These are phyloP conservation scores for Drosophila phalerata DNA, from an alignment of 2,888 invertebrate genomes.

Conservation along the genomic window DNA sequence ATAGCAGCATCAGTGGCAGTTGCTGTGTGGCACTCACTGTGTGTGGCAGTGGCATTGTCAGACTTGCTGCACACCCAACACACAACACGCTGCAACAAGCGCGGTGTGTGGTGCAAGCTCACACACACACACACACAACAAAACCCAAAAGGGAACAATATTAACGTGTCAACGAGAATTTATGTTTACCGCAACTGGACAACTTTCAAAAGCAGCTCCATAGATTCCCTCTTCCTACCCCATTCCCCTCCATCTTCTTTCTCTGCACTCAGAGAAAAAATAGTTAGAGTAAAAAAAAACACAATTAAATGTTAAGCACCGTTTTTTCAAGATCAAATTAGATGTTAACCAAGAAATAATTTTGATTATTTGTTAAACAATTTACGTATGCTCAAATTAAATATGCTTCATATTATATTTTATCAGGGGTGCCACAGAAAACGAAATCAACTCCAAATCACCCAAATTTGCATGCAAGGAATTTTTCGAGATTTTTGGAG, in stretches of 20 bases:
- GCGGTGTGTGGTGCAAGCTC: slow-evolving; percentile 16
- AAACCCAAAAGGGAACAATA: slow-evolving; percentile 80
- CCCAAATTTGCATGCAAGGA: too few species aligned
- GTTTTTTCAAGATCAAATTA: too few species aligned
- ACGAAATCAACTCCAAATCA: too few species aligned
- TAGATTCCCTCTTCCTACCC: slow-evolving; percentile 29
- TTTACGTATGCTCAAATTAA: too few species aligned
- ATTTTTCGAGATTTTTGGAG: too few species aligned
- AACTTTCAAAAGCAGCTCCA: slow-evolving; percentile 79
- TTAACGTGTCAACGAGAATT: slow-evolving; percentile 81
- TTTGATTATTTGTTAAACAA: too few species aligned
- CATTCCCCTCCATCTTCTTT: background rate
- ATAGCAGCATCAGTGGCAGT: slow-evolving; percentile 30
- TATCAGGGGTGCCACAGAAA: too few species aligned
- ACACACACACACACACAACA: slow-evolving; percentile 21
- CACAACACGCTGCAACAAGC: slow-evolving; percentile 23
- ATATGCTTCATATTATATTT: too few species aligned
- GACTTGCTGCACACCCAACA: slow-evolving; percentile 17
- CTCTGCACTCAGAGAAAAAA: background rate
- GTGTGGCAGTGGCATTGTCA: slow-evolving; percentile 9
- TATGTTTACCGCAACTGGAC: slow-evolving; percentile 81
- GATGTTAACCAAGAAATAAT: too few species aligned
- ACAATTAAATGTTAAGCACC: background rate
- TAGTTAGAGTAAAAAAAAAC: background rate
- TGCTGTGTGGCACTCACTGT: slow-evolving; percentile 12